phyloP scores from a whole-genome alignment of 2,113 vertebrate species.

The Hepsetus odoe region DNA sequence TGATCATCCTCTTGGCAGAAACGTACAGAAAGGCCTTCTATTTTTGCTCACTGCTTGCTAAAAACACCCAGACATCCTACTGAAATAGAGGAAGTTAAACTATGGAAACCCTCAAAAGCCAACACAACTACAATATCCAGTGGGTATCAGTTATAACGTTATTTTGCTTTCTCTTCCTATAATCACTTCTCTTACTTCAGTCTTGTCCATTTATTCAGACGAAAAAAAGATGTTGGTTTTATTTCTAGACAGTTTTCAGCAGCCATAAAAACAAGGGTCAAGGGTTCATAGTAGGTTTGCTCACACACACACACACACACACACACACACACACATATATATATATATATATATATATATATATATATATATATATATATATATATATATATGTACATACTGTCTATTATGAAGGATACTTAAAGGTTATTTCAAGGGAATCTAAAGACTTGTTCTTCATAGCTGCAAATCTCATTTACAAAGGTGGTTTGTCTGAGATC shows the following conservation, averaged over 20 bases:
- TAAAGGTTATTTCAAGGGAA: too few species aligned
- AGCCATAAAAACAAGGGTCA: background rate
- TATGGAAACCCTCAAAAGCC: background rate
- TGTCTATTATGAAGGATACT: too few species aligned
- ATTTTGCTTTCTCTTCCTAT: background rate
- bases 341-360: too few species aligned
- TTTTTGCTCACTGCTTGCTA: conserved; percentile 52
- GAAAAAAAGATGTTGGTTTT: background rate
- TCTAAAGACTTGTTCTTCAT: too few species aligned
- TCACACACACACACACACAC: too few species aligned
- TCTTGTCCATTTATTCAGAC: background rate
- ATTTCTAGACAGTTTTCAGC: background rate
- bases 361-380: too few species aligned
- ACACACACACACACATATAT: too few species aligned
- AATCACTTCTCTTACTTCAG: background rate
- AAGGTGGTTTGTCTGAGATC: too few species aligned
- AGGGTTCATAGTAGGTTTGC: too few species aligned
- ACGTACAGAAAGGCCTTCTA: conserved; percentile 45
- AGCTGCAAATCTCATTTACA: too few species aligned
- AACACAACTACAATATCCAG: conserved; percentile 1
- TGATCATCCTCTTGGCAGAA: conserved; percentile 28
- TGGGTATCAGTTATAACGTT: background rate
- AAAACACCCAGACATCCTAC: conserved; percentile 29
- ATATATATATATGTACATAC: too few species aligned
- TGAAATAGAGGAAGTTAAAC: background rate